These are phyloP conservation scores for Ips typographus DNA, from an alignment of 1,140 invertebrate species.

Conservation along the genomic window DNA sequence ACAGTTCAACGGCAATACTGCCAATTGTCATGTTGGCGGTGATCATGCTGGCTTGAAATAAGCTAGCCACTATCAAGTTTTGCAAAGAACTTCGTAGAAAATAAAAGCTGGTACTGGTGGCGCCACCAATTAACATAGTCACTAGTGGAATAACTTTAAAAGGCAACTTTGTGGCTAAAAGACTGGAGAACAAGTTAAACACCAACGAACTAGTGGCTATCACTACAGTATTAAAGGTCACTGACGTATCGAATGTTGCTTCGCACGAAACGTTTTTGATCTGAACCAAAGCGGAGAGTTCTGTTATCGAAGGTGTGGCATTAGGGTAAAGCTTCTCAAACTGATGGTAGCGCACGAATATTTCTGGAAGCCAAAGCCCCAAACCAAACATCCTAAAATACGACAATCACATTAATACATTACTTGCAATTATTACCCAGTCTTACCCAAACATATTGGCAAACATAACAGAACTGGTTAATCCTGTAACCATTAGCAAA, in stretches of 20 bases:
- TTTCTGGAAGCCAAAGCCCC: constrained; percentile 70
- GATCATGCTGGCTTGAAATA: constrained; percentile 59
- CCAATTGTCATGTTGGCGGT: constrained; percentile 60
- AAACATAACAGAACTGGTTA: constrained; percentile 62
- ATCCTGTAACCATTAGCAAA: constrained; percentile 57
- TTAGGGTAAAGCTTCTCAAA: constrained; percentile 55
- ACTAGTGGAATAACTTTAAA: constrained; percentile 50
- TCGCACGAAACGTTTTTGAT: constrained; percentile 38
- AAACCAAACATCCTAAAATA: constrained; percentile 66
- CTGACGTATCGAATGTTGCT: constrained; percentile 48
- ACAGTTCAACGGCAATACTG: constrained; percentile 59
- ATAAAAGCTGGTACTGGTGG: constrained; percentile 55
- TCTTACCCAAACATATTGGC: constrained; percentile 70
- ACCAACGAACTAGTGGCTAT: constrained; percentile 55
- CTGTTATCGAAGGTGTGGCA: constrained; percentile 54
- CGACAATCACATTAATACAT: constrained; percentile 10
- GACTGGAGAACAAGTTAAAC: constrained; percentile 53
- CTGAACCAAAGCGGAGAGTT: constrained; percentile 48
- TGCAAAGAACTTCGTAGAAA: constrained; percentile 55
- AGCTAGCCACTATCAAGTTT: constrained; percentile 56
- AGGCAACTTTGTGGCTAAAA: constrained; percentile 46
- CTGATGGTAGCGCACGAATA: constrained; percentile 61
- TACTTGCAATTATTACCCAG: background rate
- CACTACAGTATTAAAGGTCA: constrained; percentile 55
- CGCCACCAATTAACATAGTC: constrained; percentile 56